Evolutionary conservation across 2,113 vertebrate genomes (phyloP).

Genomic region (Aspiorhynchus laticeps): DNA sequence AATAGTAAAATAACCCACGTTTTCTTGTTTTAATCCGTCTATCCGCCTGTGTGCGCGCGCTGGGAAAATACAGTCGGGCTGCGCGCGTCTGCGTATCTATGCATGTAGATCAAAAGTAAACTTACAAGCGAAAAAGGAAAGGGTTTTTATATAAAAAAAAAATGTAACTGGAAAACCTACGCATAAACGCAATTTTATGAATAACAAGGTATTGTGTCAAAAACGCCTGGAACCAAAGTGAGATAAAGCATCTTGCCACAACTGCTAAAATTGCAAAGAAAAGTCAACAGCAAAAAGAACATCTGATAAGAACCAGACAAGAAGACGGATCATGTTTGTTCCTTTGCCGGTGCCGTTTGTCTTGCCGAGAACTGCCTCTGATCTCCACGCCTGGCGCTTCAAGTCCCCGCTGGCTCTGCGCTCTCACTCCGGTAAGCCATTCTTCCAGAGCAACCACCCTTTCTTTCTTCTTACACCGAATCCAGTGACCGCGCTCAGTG

Average conservation of each 20-base stretch:
- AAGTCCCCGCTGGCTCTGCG: constrained; percentile 83
- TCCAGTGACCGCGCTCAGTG: neutral
- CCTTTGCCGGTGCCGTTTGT: constrained; percentile 82
- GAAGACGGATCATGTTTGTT: constrained; percentile 76
- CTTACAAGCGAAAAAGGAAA: neutral
- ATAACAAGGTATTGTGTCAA: constrained; percentile 16
- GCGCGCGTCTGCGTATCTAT: constrained; percentile 19
- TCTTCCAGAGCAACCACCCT: neutral
- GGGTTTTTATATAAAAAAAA: neutral
- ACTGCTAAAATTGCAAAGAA: constrained; percentile 9
- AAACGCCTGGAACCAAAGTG: constrained; percentile 33
- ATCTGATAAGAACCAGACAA: constrained; percentile 61
- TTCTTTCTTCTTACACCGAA: neutral
- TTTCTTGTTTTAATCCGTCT: constrained; percentile 41
- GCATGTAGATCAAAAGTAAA: constrained; percentile 24
- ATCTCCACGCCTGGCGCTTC: constrained; percentile 84
- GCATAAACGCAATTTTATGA: neutral
- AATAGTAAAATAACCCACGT: neutral
- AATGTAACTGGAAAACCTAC: neutral
- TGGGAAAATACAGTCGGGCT: constrained; percentile 14
- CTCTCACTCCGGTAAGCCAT: constrained; percentile 81
- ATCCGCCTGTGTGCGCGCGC: constrained; percentile 56
- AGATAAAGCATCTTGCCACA: constrained; percentile 30
- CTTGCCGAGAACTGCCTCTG: constrained; percentile 84
- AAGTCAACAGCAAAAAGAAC: constrained; percentile 43